phyloP scores from a whole-genome alignment of 1,140 invertebrate species.

The Dinothrombium tinctorium region DNA sequence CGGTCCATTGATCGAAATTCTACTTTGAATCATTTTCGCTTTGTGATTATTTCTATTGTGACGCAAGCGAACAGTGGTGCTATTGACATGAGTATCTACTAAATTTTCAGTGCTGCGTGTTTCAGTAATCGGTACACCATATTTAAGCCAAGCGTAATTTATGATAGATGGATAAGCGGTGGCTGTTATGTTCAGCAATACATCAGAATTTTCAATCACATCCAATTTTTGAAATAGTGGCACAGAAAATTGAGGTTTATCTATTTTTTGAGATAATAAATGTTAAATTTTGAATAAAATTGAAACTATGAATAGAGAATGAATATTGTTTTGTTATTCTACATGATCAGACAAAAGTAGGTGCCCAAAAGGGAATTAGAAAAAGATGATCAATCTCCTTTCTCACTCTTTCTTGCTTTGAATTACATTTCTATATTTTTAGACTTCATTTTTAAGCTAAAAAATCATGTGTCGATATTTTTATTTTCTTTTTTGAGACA shows the following conservation, averaged over 20 bases:
- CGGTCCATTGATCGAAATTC: slow-evolving; percentile 4
- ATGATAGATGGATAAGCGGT: slow-evolving; percentile 56
- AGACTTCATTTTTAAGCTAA: no score
- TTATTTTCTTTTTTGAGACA: no score
- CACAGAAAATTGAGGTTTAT: slow-evolving; percentile 27
- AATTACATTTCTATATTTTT: no score
- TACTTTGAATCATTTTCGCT: background rate
- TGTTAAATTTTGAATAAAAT: slow-evolving; percentile 18
- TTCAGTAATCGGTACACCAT: slow-evolving; percentile 1
- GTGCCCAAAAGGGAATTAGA: no score
- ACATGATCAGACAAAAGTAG: no score
- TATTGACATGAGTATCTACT: background rate
- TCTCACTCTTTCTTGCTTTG: no score
- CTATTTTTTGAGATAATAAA: slow-evolving; percentile 20
- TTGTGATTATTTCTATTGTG: background rate
- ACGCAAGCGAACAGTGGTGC: background rate
- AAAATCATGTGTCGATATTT: no score
- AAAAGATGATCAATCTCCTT: no score
- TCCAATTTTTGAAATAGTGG: slow-evolving; percentile 22
- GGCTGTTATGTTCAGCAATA: slow-evolving; percentile 50
- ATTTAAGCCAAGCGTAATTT: slow-evolving; percentile 51
- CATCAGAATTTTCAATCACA: slow-evolving; percentile 57
- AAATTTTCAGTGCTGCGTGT: background rate
- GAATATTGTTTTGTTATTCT: background rate
- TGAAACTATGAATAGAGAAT: no score